Evolutionary conservation across 2,888 invertebrate genomes (phyloP), one percentile per base, ranked within the genome.

Genomic region (Acronicta psi): DNA sequence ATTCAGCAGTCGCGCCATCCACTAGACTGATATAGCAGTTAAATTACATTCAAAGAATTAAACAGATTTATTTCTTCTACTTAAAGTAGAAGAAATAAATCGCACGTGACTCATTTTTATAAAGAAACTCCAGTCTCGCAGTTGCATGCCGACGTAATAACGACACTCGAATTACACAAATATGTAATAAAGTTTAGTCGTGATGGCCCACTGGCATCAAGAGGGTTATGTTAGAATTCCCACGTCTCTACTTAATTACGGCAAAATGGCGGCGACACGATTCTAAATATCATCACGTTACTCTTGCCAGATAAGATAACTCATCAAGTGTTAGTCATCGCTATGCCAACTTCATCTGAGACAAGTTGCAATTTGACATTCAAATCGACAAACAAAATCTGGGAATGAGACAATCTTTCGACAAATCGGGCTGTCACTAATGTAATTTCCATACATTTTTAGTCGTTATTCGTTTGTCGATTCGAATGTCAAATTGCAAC

Each of bases 161-260:
- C 67, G 54, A 66, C 62, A 56, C 50, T 59, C 59, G 55, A 68
- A 76, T 75, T 75, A 73, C 68, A 65, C 59, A 75, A 63, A 77
- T 68, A 77, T 75, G 77, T 70, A 66, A 75, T 75, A 73, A 75
- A 77, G 63, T 63, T 61, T 51, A 65, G 61, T 65, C 70, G 75
- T 73, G 79, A 78, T 72, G 75, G 65, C 53, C 64, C 63, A 36
- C 49, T 59, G 50, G 47, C 46, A 54, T 66, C 65, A 63, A 49
- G 59, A 59, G 23, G 18, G 59, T 66, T 69, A 73, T 69, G 74
- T 70, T 66, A 59, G 59, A 74, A 78, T 79, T 80, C 73, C 67
- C 66, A 72, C 67, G 75, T 74, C 66, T 59, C 29, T 51, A 56
- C 60, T 77, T 75, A 75, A 75, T 77, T 75, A 73, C 68, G 8